Evolutionary conservation across 2,888 invertebrate species (phyloP).

Genomic region (Drosophila paucipuncta): DNA sequence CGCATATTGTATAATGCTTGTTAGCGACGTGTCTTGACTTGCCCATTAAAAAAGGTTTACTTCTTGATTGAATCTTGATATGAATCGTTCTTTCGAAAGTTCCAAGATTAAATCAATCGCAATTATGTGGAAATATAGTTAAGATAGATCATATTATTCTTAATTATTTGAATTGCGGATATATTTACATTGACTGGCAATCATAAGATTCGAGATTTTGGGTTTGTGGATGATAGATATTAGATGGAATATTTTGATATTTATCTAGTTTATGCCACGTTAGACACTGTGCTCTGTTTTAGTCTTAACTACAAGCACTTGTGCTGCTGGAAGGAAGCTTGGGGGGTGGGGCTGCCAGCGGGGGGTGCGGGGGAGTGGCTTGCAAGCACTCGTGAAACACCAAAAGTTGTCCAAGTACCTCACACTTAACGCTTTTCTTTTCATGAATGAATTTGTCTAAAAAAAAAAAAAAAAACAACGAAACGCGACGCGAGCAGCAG

Average conservation of each 20-base stretch:
- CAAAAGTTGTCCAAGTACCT: constrained; percentile 78
- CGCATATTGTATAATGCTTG: neutral
- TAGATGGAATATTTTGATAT: neutral
- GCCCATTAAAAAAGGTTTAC: too few relatives aligned
- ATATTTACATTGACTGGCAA: neutral
- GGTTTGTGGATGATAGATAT: neutral
- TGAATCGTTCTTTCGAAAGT: neutral
- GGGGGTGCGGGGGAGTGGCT: neutral
- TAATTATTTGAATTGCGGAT: neutral
- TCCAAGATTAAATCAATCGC: neutral
- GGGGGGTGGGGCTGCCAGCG: neutral
- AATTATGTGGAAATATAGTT: neutral
- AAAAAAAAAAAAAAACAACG: constrained; percentile 37
- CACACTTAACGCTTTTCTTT: constrained; percentile 61
- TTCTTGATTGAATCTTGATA: neutral
- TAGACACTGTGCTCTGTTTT: constrained; percentile 42
- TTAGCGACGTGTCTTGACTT: neutral
- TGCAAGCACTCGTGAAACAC: constrained; percentile 48
- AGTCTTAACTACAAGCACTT: constrained; percentile 51
- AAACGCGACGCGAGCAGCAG: constrained; percentile 42
- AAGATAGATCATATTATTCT: neutral
- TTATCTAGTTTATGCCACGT: neutral
- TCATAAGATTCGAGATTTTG: neutral
- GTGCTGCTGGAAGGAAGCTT: neutral
- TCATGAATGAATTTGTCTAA: constrained; percentile 73